These are phyloP conservation scores for Nebria brevicollis DNA, from an alignment of 2,888 invertebrate species.

Conservation along the genomic window DNA sequence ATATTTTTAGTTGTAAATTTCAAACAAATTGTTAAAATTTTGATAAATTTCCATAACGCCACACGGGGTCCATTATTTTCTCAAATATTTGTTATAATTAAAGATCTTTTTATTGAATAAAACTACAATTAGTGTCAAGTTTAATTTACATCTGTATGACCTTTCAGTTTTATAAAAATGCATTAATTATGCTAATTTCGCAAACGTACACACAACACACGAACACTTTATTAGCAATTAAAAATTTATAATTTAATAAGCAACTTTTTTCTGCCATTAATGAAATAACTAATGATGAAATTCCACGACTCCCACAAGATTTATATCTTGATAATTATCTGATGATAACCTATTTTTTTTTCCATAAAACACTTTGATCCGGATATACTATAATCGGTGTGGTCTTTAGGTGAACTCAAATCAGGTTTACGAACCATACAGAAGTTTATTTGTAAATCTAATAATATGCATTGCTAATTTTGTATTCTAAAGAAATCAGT, in stretches of 20 bases:
- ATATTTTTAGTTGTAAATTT: neutral
- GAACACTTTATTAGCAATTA: neutral
- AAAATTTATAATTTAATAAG: neutral
- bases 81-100: neutral
- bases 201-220: constrained; percentile 19
- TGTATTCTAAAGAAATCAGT: too few species aligned
- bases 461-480: too few species aligned
- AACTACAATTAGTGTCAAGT: constrained; percentile 10
- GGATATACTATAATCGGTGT: too few species aligned
- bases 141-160: neutral
- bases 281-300: neutral
- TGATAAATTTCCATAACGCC: neutral
- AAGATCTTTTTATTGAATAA: neutral
- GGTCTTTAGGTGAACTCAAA: too few species aligned
- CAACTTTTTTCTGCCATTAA: neutral
- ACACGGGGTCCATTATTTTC: neutral
- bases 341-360: neutral
- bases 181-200: constrained; percentile 16
- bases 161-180: constrained; percentile 12
- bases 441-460: too few species aligned
- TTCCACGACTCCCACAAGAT: neutral
- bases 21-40: neutral
- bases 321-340: neutral
- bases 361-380: neutral
- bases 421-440: too few species aligned